Evolutionary conservation across 2,888 invertebrate species (phyloP).

Genomic region (Argyra leucocephala): DNA sequence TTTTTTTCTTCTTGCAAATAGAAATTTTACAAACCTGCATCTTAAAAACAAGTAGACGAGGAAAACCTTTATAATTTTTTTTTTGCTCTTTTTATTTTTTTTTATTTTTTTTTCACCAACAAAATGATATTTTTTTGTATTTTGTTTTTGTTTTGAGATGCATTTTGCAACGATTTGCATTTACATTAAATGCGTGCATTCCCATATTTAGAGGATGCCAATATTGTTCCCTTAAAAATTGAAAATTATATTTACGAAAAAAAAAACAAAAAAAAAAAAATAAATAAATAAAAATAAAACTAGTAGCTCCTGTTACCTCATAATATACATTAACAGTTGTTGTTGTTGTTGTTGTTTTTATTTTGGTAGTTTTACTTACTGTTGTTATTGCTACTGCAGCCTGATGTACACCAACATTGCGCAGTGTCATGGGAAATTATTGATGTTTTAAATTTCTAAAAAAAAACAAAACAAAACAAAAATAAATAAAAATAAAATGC

Average conservation of each 20-base stretch:
- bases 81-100: not conserved
- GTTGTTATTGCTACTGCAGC: not conserved
- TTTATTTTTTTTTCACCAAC: too few relatives aligned
- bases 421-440: slow-evolving; percentile 1
- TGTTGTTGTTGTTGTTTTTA: not conserved
- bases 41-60: not conserved
- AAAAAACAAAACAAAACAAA: not conserved
- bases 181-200: slow-evolving; percentile 6
- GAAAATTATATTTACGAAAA: not conserved
- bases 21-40: not conserved
- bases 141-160: not conserved
- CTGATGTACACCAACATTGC: slow-evolving; percentile 2
- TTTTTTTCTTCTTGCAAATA: too few relatives aligned
- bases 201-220: slow-evolving; percentile 3
- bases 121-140: not conserved
- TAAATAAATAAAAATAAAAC: not conserved
- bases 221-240: slow-evolving; percentile 6
- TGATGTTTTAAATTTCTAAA: slow-evolving; percentile 1
- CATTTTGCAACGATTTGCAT: slow-evolving; percentile 1
- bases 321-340: not conserved
- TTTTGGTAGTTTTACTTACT: too few relatives aligned
- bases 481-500: too few relatives aligned
- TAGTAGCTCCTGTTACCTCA: not conserved
- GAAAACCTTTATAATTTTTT: not conserved
- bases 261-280: too few relatives aligned